Conservation (phyloP, 1,140 invertebrate species). For the Alviniconcha marisindica region DNA sequence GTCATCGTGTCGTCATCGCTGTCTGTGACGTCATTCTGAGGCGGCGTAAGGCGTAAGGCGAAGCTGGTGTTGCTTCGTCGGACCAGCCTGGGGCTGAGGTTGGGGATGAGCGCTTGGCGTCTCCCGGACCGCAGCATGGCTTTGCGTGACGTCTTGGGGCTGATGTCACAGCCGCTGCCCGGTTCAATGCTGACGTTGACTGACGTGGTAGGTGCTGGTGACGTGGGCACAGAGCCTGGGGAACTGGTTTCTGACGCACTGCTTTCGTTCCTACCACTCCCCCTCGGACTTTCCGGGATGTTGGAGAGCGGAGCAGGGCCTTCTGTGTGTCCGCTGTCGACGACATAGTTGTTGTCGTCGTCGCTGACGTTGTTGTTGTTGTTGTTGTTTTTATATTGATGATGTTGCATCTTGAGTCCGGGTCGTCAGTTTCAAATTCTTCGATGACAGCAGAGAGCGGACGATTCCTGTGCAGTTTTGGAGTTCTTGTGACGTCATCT, state of each 20-base stretch:
- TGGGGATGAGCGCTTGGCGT: slow-evolving; percentile 8
- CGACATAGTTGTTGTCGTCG: not conserved
- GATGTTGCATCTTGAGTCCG: not conserved
- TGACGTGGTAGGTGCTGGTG: no score
- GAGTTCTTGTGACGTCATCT: slow-evolving; percentile 27
- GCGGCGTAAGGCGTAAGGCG: not conserved
- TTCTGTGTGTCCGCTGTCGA: not conserved
- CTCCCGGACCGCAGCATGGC: not conserved
- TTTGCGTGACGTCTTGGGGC: not conserved
- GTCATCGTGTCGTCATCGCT: not conserved
- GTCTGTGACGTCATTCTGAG: not conserved
- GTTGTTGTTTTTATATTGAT: not conserved
- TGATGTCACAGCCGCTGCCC: not conserved
- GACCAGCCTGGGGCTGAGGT: slow-evolving; percentile 12
- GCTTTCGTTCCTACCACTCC: no score
- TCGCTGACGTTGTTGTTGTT: not conserved
- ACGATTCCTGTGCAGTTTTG: not conserved
- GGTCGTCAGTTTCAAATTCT: slow-evolving; percentile 25
- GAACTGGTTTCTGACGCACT: no score
- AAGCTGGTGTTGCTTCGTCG: not conserved
- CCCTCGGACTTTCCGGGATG: not conserved
- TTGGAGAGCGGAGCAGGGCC: not conserved
- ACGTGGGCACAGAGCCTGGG: no score
- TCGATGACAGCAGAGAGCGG: slow-evolving; percentile 34
- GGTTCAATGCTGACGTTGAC: not conserved